A percentile compares a stretch with the other conserved stretches of the same genome.
These are phyloP conservation scores for Parazoanthus swiftii DNA, from an alignment of 92 coral and sea anemone genomes.

Conservation along the genomic window DNA sequence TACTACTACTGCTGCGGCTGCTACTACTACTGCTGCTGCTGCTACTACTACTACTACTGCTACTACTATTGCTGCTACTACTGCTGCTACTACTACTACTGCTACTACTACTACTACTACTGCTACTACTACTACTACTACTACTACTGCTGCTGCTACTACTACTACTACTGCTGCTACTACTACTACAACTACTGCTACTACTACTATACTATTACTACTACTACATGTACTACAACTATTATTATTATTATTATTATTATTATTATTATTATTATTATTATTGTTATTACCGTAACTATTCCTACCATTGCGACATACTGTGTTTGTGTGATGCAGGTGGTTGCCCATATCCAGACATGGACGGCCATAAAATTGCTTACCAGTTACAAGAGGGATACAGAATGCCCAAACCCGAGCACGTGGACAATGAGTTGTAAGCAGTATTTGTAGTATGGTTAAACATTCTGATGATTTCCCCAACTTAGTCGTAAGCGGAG, in stretches of 20 bases:
- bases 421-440: constrained; percentile 79
- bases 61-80: background rate
- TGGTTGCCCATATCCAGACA: constrained; percentile 73
- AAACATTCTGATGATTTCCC: too few relatives aligned
- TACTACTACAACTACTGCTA: background rate
- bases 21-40: background rate
- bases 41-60: too few relatives aligned
- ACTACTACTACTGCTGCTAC: background rate
- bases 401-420: constrained; percentile 82
- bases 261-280: too few relatives aligned
- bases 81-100: background rate
- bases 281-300: background rate
- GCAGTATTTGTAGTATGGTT: background rate
- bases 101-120: background rate
- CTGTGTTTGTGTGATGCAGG: constrained; percentile 42
- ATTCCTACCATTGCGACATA: background rate
- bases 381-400: constrained; percentile 57
- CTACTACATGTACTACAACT: background rate
- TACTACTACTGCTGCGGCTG: background rate
- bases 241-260: background rate
- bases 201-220: background rate
- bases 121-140: background rate
- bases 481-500: too few relatives aligned
- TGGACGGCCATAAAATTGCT: constrained; percentile 54
- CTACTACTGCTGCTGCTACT: background rate